Percentiles rank a stretch among this genome's conserved stretches.
Conservation (phyloP, 2,797 vertebrate genomes). For the Hephaestus fuliginosus region DNA sequence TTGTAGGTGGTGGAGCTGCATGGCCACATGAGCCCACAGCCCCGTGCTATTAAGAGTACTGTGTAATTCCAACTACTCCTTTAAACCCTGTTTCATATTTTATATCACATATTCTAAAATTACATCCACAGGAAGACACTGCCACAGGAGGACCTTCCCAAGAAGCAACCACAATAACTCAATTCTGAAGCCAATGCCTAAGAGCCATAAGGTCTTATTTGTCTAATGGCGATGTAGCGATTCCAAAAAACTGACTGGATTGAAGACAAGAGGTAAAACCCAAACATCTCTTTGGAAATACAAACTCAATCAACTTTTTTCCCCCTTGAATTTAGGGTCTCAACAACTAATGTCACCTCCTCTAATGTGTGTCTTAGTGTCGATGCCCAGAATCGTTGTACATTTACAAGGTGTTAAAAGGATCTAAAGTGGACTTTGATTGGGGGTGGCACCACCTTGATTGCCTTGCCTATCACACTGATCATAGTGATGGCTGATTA, state of each 20-base stretch:
- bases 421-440: slow-evolving; percentile 24
- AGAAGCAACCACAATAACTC: not conserved
- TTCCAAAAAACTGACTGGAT: slow-evolving; percentile 29
- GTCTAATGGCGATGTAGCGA: not conserved
- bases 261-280: slow-evolving; percentile 7
- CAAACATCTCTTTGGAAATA: not conserved
- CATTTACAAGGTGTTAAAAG: slow-evolving; percentile 27
- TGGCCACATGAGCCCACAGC: too few species aligned
- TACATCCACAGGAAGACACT: not conserved
- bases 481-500: slow-evolving; percentile 23
- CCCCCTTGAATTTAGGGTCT: slow-evolving; percentile 2
- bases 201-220: slow-evolving; percentile 10
- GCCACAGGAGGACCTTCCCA: not conserved
- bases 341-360: not conserved
- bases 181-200: not conserved
- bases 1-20: not conserved
- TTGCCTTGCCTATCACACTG: slow-evolving; percentile 18
- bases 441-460: slow-evolving; percentile 15
- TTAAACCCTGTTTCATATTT: not conserved
- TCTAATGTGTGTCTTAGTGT: slow-evolving; percentile 20
- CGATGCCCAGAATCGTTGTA: slow-evolving; percentile 15
- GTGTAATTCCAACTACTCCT: not conserved
- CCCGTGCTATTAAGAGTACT: not conserved
- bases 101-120: not conserved
- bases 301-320: slow-evolving; percentile 11